A percentile compares a stretch with the other conserved stretches of the same genome.
phyloP scores from a whole-genome alignment of 2,797 vertebrate genomes.

The Zenarchopterus dispar region DNA sequence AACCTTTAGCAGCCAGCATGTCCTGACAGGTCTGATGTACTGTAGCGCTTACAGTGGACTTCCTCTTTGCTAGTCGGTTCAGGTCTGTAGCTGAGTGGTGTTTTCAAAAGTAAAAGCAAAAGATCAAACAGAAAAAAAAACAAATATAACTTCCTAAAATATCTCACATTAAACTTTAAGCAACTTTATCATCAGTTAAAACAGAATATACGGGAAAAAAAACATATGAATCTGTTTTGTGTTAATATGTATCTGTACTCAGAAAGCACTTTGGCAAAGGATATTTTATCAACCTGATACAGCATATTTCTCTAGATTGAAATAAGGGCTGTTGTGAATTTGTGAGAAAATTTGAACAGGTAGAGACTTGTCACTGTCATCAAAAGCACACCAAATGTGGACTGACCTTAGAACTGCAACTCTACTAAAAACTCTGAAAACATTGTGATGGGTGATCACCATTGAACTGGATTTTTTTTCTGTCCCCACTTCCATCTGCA shows the following conservation, averaged over 20 bases:
- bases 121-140: constrained; percentile 30
- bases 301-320: neutral
- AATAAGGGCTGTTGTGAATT: constrained; percentile 1
- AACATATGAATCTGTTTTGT: neutral
- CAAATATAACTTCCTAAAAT: neutral
- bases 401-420: constrained; percentile 9
- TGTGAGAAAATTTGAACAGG: constrained; percentile 42
- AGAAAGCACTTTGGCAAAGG: neutral
- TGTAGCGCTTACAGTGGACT: constrained; percentile 43
- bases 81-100: neutral
- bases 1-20: constrained; percentile 34
- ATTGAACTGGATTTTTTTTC: neutral
- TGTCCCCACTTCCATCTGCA: constrained; percentile 48
- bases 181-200: neutral
- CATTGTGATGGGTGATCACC: constrained; percentile 15
- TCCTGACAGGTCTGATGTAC: constrained; percentile 45
- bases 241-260: neutral
- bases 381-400: constrained; percentile 4
- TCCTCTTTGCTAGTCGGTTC: neutral
- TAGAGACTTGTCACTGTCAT: constrained; percentile 38
- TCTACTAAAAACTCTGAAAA: constrained; percentile 22
- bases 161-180: neutral
- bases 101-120: constrained; percentile 33
- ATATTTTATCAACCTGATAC: neutral
- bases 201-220: neutral